Conservation (phyloP, 1,140 invertebrate genomes). For the Daktulosphaira vitifoliae region DNA sequence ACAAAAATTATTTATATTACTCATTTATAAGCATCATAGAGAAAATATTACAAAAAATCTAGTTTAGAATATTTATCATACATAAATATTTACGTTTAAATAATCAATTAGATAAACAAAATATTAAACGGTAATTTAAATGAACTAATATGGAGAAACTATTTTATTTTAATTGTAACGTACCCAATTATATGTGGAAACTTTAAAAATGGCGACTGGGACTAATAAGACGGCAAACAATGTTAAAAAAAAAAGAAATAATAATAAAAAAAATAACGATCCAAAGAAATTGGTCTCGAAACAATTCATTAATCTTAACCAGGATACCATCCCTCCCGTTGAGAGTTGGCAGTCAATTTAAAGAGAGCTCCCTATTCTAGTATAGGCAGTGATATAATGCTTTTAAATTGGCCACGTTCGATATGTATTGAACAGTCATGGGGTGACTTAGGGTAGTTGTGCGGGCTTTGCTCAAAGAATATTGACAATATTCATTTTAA, state of each 20-base stretch:
- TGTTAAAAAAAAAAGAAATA: constrained; percentile 16
- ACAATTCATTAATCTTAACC: constrained; percentile 34
- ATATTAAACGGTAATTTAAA: too few species aligned
- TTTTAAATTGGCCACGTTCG: constrained; percentile 30
- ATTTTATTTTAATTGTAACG: too few species aligned
- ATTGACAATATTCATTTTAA: constrained; percentile 28
- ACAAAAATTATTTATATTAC: too few species aligned
- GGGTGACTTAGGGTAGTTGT: too few species aligned
- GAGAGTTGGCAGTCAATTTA: constrained; percentile 33
- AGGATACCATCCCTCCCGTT: constrained; percentile 31
- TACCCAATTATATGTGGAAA: constrained; percentile 9
- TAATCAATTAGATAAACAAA: too few species aligned
- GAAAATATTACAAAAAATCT: too few species aligned
- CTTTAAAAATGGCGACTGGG: constrained; percentile 29
- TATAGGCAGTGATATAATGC: constrained; percentile 33
- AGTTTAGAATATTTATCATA: too few species aligned
- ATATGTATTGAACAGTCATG: too few species aligned
- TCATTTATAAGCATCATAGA: too few species aligned
- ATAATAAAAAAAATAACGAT: constrained; percentile 32
- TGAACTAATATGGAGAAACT: too few species aligned
- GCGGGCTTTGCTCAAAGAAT: constrained; percentile 6
- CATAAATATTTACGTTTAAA: too few species aligned
- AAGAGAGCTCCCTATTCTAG: constrained; percentile 32
- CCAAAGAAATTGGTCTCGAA: constrained; percentile 32
- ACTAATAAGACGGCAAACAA: constrained; percentile 23